These are phyloP conservation scores for Rhingia campestris DNA, from an alignment of 2,888 invertebrate genomes.

Conservation along the genomic window DNA sequence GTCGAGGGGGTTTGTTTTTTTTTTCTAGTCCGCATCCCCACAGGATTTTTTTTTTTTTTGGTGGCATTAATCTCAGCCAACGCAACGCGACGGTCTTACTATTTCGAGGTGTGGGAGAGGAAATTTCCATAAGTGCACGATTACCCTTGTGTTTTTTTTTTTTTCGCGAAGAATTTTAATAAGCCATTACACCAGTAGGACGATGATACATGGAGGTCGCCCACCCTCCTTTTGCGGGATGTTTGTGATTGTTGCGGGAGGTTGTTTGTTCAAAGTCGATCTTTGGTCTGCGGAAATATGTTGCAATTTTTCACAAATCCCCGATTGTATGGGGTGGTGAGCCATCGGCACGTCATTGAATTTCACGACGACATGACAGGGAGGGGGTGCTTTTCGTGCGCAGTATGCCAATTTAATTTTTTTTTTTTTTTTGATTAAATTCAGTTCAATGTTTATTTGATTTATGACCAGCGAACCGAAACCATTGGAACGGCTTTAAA, in stretches of 20 bases:
- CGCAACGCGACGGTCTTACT: slow-evolving; percentile 27
- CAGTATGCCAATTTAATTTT: slow-evolving; percentile 29
- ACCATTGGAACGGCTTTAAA: slow-evolving; percentile 54
- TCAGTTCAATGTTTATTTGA: slow-evolving; percentile 59
- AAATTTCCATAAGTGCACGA: slow-evolving; percentile 74
- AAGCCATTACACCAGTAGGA: slow-evolving; percentile 70
- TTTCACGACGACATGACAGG: slow-evolving; percentile 69
- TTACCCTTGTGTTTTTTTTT: slow-evolving; percentile 70
- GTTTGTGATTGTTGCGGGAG: slow-evolving; percentile 35
- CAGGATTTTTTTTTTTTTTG: slow-evolving; percentile 22
- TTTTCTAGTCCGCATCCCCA: slow-evolving; percentile 13
- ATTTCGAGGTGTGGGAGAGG: slow-evolving; percentile 53
- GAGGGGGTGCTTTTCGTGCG: background rate
- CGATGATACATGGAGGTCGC: background rate
- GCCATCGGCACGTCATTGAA: slow-evolving; percentile 64
- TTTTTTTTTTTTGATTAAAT: slow-evolving; percentile 55
- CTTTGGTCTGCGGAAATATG: slow-evolving; percentile 65
- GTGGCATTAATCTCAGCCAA: slow-evolving; percentile 65
- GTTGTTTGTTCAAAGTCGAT: slow-evolving; percentile 48
- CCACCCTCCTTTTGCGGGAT: slow-evolving; percentile 33
- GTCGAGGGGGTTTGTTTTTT: slow-evolving; percentile 39
- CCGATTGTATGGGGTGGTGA: slow-evolving; percentile 20
- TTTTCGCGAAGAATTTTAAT: slow-evolving; percentile 72
- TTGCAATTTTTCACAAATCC: slow-evolving; percentile 68
- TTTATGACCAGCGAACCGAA: slow-evolving; percentile 45